Percentiles rank a stretch among this genome's conserved stretches.
These are phyloP conservation scores for Furcula furcula DNA, from an alignment of 2,888 invertebrate genomes.

Conservation along the genomic window DNA sequence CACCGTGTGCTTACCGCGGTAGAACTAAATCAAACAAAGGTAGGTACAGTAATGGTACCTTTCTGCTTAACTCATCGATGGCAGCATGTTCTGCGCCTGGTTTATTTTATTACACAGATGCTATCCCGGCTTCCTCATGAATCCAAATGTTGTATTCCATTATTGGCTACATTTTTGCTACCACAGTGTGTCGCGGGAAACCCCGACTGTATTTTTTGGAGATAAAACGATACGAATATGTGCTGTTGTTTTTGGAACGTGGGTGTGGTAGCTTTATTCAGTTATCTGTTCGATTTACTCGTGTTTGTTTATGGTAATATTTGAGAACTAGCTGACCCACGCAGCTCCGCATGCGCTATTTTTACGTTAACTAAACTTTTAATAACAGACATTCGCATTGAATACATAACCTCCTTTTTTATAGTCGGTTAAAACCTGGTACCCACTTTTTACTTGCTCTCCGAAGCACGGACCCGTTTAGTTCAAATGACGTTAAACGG, in stretches of 20 bases:
- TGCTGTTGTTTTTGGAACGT: neutral
- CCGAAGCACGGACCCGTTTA: too few species aligned
- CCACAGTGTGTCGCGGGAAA: neutral
- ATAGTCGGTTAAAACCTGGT: too few species aligned
- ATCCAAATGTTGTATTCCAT: conserved; percentile 49
- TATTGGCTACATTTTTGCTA: conserved; percentile 35
- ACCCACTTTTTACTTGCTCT: too few species aligned
- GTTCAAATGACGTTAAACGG: too few species aligned
- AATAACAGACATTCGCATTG: too few species aligned
- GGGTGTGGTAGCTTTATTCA: neutral
- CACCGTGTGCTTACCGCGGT: conserved; percentile 4
- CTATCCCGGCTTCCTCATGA: conserved; percentile 48
- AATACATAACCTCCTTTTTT: too few species aligned
- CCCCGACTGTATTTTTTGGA: neutral
- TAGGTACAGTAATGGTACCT: conserved; percentile 7
- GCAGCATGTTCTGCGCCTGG: conserved; percentile 14
- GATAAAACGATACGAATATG: neutral
- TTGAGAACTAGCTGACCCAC: too few species aligned
- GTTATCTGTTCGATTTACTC: neutral
- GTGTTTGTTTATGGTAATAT: neutral
- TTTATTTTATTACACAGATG: conserved; percentile 36
- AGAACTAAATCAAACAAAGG: conserved; percentile 12
- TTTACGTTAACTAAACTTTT: too few species aligned
- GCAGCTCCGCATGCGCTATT: too few species aligned
- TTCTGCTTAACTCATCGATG: conserved; percentile 26